Percentiles rank a stretch among this genome's conserved stretches.
These are phyloP conservation scores for Huso huso DNA, from an alignment of 2,797 vertebrate species.

Conservation along the genomic window DNA sequence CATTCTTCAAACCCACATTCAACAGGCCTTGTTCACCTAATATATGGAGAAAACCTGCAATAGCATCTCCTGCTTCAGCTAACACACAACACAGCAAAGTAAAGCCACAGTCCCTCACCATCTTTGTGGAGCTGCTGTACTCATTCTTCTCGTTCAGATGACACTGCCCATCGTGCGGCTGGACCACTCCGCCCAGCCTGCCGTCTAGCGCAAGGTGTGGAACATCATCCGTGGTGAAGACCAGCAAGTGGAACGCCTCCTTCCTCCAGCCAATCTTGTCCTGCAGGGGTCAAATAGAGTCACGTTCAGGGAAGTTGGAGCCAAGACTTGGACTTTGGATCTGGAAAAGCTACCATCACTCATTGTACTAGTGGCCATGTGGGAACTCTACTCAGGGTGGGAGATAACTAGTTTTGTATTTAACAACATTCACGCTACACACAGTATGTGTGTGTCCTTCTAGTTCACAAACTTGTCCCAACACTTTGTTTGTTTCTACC, in stretches of 20 bases:
- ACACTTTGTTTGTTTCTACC: too few relatives aligned
- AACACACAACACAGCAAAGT: too few relatives aligned
- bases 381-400: too few relatives aligned
- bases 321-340: too few relatives aligned
- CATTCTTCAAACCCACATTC: neutral
- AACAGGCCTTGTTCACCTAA: neutral
- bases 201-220: conserved; percentile 93
- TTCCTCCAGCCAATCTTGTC: conserved; percentile 91
- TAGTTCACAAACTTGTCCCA: too few relatives aligned
- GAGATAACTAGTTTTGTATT: too few relatives aligned
- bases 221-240: conserved; percentile 87
- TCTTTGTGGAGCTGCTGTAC: conserved; percentile 77
- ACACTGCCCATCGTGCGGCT: conserved; percentile 86
- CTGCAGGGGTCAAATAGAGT: conserved; percentile 44
- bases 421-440: too few relatives aligned
- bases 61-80: too few relatives aligned
- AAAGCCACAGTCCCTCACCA: conserved; percentile 60
- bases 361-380: too few relatives aligned
- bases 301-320: neutral
- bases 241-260: conserved; percentile 86
- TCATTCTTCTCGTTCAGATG: conserved; percentile 81
- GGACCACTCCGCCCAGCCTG: conserved; percentile 82
- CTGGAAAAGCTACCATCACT: too few relatives aligned
- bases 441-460: too few relatives aligned
- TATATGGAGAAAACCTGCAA: too few relatives aligned